Evolutionary conservation across 2,113 vertebrate genomes (phyloP).

Genomic region (Paracanthobrama guichenoti): DNA sequence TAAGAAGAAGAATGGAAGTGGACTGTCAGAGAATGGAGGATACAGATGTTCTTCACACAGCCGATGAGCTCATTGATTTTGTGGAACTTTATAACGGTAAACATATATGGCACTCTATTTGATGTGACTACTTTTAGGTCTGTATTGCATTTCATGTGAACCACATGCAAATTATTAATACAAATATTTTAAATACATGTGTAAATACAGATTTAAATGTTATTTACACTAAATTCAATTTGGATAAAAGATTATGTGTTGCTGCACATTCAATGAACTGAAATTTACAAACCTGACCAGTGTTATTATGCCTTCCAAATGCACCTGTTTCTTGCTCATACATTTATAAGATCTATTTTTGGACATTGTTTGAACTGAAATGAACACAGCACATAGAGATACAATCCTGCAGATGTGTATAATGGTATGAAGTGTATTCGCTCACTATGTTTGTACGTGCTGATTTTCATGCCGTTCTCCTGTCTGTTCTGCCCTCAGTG

Average conservation of each 20-base stretch:
- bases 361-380: not conserved
- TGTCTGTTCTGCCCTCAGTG: conserved; percentile 69
- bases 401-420: not conserved
- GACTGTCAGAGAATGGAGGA: conserved; percentile 51
- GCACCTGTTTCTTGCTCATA: not conserved
- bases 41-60: conserved; percentile 51
- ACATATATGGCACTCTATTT: not conserved
- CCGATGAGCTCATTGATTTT: conserved; percentile 61
- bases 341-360: conserved; percentile 2
- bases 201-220: not conserved
- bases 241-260: not conserved
- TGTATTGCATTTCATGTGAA: not conserved
- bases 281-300: not conserved
- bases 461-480: conserved; percentile 21
- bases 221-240: not conserved
- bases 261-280: not conserved
- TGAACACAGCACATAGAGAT: not conserved
- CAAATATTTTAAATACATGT: not conserved
- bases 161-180: not conserved
- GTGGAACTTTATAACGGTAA: conserved; percentile 56
- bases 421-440: not conserved
- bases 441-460: not conserved
- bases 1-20: not conserved
- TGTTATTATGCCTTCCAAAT: not conserved
- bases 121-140: not conserved